Evolutionary conservation across 2,888 invertebrate genomes (phyloP), one percentile per base, ranked within the genome.

Genomic region (Xestia c-nigrum): DNA sequence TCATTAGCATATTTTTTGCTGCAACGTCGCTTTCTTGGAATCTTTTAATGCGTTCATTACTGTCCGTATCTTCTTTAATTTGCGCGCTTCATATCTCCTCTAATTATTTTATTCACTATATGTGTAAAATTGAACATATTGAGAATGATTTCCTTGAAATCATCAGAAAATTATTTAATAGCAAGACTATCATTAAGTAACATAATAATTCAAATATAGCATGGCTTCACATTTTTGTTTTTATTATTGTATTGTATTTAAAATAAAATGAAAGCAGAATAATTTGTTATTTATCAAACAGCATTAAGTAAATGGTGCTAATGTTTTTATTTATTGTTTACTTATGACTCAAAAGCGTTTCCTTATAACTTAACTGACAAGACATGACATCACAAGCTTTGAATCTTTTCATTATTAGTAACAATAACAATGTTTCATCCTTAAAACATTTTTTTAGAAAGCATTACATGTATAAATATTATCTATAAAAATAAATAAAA

Each of bases 1-100:
- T 90, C 89, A 93, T 94, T 93, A 91, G 76, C 93, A 94, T 93
- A 91, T 85, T 92, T 92, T 93, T 92, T 92, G 80, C 88, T 84
- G 57, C 76, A 73, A 89, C 74, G 87, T 82, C 76, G 84, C 83
- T 88, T 80, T 84, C 85, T 80, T 88, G 66, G 70, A 75, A 83
- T 81, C 70, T 74, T 76, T 63, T 66, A 80, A 19, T 52, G 79
- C 74, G 57, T 40, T 79, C 78, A 80, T 81, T 80, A 76, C 38
- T 74, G 38, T 46, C 31, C 19, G 38, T 81, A 61, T 72, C 57
- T 76, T 77, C 55, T 78, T 38, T 73, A 81, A 77, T 86, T 85
- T 74, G 68, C 64, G 38, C 67, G 52, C 40, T 31, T 21, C 40
- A 40, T 50, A 68, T 66, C 6, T 52, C 61, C n/a, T 40, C 5